Evolutionary conservation across 2,888 invertebrate species (phyloP).

Genomic region (Pristionchus mayeri): DNA sequence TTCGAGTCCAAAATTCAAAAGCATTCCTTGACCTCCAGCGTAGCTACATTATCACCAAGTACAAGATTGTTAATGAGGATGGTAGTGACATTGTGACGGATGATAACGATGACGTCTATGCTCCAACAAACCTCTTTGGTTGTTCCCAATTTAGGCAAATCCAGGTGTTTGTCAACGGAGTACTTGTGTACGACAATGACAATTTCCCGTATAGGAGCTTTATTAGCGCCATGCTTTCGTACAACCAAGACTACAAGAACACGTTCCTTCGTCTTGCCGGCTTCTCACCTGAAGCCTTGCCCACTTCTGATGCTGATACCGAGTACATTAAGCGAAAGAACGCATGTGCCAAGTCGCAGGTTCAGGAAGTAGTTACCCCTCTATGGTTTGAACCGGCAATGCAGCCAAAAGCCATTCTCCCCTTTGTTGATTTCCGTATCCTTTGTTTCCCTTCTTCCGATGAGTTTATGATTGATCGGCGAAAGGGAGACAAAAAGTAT

Average conservation of each 20-base stretch:
- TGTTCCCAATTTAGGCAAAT: not conserved
- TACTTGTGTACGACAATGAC: not conserved
- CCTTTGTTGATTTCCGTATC: not conserved
- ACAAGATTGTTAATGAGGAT: not conserved
- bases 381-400: conserved; percentile 9
- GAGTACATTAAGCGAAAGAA: not conserved
- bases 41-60: not conserved
- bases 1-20: not conserved
- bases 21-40: conserved; percentile 36
- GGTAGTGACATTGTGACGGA: not conserved
- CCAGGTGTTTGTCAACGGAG: not conserved
- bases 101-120: not conserved
- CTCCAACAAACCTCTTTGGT: not conserved
- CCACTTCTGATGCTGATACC: not conserved
- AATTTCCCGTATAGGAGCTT: not conserved
- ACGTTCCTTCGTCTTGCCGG: not conserved
- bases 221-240: not conserved
- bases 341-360: not conserved
- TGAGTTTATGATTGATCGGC: conserved; percentile 19
- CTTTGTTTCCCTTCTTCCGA: conserved; percentile 12
- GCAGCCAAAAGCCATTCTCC: not conserved
- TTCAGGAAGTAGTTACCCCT: not conserved
- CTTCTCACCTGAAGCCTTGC: not conserved
- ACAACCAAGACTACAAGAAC: not conserved
- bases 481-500: not conserved